Evolutionary conservation across 2,797 vertebrate genomes (phyloP).

Genomic region (Mastacembelus armatus): DNA sequence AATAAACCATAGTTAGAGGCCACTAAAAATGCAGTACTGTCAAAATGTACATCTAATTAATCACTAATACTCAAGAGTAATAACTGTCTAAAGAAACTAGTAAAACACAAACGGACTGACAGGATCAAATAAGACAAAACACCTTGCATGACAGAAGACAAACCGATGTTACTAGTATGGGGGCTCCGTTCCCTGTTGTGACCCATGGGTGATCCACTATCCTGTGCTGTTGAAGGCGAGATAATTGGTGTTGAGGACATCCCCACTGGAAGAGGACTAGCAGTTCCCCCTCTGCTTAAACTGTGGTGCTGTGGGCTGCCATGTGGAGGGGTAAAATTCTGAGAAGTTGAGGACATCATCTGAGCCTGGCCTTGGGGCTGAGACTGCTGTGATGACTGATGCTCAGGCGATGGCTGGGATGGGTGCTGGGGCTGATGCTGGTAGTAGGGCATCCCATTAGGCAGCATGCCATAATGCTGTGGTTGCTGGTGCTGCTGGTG

Average conservation of each 20-base stretch:
- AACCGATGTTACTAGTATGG: conserved; percentile 57
- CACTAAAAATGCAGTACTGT: neutral
- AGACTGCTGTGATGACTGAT: conserved; percentile 66
- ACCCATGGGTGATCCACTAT: conserved; percentile 77
- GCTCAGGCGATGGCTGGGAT: conserved; percentile 69
- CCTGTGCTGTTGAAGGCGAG: conserved; percentile 72
- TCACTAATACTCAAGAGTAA: neutral
- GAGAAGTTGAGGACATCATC: conserved; percentile 74
- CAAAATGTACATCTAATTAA: conserved; percentile 1
- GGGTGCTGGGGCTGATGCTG: conserved; percentile 82
- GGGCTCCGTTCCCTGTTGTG: conserved; percentile 77
- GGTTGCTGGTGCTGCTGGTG: conserved; percentile 79
- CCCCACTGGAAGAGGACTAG: conserved; percentile 78
- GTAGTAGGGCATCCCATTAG: conserved; percentile 86
- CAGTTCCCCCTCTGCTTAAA: conserved; percentile 66
- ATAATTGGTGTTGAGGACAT: conserved; percentile 69
- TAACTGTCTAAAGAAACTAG: neutral
- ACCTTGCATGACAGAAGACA: conserved; percentile 79
- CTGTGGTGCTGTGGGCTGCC: conserved; percentile 82
- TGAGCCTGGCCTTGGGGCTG: conserved; percentile 73
- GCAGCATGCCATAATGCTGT: conserved; percentile 84
- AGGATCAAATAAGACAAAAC: neutral
- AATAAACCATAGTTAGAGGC: conserved; percentile 7
- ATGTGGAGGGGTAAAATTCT: conserved; percentile 81
- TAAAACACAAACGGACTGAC: neutral